Conservation (phyloP, 2,113 vertebrate genomes). For the Bombycilla garrulus region DNA sequence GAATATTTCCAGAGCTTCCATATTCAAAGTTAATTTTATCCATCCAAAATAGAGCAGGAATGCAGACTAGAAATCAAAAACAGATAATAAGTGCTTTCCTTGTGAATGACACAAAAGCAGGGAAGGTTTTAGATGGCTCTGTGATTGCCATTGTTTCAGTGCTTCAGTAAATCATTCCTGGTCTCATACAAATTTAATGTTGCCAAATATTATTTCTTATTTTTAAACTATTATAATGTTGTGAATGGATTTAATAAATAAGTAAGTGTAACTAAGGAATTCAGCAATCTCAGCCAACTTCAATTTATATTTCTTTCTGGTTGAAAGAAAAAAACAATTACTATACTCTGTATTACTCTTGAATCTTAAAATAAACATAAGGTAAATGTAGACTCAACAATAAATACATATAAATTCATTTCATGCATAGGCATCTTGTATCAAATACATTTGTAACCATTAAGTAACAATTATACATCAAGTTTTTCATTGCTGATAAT, state of each 20-base stretch:
- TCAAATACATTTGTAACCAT: not conserved
- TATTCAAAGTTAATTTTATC: constrained; percentile 10
- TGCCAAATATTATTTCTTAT: not conserved
- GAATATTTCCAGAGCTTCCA: constrained; percentile 43
- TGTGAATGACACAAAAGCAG: constrained; percentile 35
- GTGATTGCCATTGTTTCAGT: constrained; percentile 11
- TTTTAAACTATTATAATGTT: not conserved
- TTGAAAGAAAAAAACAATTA: not conserved
- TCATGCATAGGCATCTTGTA: not conserved
- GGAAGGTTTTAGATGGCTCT: not conserved
- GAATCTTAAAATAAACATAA: not conserved
- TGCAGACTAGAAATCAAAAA: constrained; percentile 52
- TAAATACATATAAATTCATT: not conserved
- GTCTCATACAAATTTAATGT: not conserved
- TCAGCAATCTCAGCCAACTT: not conserved
- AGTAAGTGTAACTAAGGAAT: constrained; percentile 7
- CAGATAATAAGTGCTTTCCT: constrained; percentile 29
- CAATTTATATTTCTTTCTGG: not conserved
- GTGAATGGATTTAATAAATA: constrained; percentile 41
- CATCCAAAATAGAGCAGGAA: constrained; percentile 20
- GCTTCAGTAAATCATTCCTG: not conserved
- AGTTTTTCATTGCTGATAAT: not conserved
- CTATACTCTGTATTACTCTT: not conserved
- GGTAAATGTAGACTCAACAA: not conserved
- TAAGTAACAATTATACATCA: not conserved